Conservation (phyloP, 2,113 vertebrate genomes). For the Aspiorhynchus laticeps region DNA sequence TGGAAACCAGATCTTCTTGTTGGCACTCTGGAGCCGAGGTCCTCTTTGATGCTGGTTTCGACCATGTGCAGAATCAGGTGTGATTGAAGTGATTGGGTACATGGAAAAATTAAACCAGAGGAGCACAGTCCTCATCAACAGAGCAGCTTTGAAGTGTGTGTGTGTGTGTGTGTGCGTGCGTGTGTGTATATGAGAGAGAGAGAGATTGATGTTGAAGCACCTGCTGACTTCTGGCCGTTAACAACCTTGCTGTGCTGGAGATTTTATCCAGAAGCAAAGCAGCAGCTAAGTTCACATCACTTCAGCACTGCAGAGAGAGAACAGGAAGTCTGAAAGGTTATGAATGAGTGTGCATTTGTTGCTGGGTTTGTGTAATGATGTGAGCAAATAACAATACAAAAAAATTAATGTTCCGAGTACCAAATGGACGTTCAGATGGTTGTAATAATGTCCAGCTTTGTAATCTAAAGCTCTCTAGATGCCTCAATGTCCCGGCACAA, state of each 20-base stretch:
- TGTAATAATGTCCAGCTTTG: neutral
- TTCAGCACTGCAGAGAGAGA: neutral
- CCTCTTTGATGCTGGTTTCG: neutral
- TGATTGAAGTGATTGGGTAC: constrained; percentile 19
- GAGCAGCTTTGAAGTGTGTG: constrained; percentile 35
- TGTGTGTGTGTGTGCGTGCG: neutral
- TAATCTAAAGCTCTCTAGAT: neutral
- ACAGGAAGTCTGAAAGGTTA: neutral
- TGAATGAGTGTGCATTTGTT: neutral
- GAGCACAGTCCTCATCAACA: constrained; percentile 23
- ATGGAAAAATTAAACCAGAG: constrained; percentile 27
- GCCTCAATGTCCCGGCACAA: neutral
- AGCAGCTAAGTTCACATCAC: constrained; percentile 24
- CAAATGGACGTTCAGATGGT: neutral
- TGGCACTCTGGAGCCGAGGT: neutral
- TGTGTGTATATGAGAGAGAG: neutral
- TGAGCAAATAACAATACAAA: neutral
- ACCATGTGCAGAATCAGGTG: constrained; percentile 5
- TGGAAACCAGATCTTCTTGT: constrained; percentile 9
- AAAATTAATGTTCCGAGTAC: neutral
- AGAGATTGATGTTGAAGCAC: constrained; percentile 39
- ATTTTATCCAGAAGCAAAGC: constrained; percentile 22
- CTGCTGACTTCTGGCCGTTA: constrained; percentile 42
- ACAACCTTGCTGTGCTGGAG: constrained; percentile 4
- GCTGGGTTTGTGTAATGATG: neutral